Percentiles rank a stretch among this genome's conserved stretches.
phyloP scores from a whole-genome alignment of 2,797 vertebrate genomes.

The Caiman crocodilus region DNA sequence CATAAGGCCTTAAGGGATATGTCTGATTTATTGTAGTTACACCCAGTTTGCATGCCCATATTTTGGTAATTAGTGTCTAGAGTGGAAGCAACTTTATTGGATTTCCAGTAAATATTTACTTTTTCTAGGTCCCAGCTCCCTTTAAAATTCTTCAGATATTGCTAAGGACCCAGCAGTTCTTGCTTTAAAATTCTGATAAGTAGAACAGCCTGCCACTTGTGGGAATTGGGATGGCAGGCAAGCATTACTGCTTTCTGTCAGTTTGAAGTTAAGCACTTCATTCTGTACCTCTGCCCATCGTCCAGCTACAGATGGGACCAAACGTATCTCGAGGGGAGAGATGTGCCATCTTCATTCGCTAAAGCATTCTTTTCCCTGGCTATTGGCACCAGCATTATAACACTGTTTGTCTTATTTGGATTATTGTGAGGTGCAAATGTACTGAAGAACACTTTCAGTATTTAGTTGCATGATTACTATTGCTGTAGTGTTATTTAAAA shows the following conservation, averaged over 20 bases:
- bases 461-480: neutral
- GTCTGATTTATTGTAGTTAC: neutral
- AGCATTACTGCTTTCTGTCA: slow-evolving; percentile 44
- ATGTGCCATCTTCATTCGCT: neutral
- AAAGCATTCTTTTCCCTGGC: neutral
- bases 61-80: slow-evolving; percentile 17
- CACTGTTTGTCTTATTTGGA: neutral
- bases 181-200: slow-evolving; percentile 66
- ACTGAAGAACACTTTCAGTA: neutral
- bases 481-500: neutral
- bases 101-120: slow-evolving; percentile 24
- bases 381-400: neutral
- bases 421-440: neutral
- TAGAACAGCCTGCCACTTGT: slow-evolving; percentile 7
- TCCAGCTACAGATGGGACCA: slow-evolving; percentile 15
- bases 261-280: slow-evolving; percentile 56
- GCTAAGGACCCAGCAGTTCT: slow-evolving; percentile 46
- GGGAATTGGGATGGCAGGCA: slow-evolving; percentile 10
- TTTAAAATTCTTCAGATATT: slow-evolving; percentile 53
- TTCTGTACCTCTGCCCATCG: slow-evolving; percentile 46
- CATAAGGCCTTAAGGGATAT: neutral
- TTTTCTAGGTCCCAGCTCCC: slow-evolving; percentile 49
- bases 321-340: slow-evolving; percentile 20
- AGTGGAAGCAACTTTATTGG: slow-evolving; percentile 20
- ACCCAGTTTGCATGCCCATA: neutral